Conservation (phyloP, 2,888 invertebrate genomes). For the Dasysyrphus albostriatus region DNA sequence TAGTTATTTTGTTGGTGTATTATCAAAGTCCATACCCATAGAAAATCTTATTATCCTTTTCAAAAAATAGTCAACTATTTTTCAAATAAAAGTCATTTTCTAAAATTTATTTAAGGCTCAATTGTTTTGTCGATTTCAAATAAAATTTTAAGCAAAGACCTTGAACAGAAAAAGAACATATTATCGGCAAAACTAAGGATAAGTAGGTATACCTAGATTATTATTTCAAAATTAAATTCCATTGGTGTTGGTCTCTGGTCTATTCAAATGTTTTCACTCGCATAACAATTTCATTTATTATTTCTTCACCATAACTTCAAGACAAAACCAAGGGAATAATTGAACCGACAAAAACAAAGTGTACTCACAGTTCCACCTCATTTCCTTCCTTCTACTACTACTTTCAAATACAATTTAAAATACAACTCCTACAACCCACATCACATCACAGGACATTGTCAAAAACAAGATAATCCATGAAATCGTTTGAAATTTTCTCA, state of each 20-base stretch:
- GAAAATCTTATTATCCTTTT: too few relatives aligned
- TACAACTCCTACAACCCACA: background rate
- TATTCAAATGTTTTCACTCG: background rate
- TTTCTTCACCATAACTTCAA: background rate
- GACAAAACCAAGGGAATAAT: slow-evolving; percentile 4
- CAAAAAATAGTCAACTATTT: background rate
- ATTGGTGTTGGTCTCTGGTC: background rate
- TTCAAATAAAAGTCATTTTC: background rate
- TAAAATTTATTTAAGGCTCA: background rate
- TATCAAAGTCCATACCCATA: too few relatives aligned
- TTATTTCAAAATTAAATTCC: slow-evolving; percentile 7
- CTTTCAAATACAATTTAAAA: slow-evolving; percentile 1
- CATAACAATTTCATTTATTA: slow-evolving; percentile 12
- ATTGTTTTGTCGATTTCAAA: background rate
- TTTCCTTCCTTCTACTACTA: background rate
- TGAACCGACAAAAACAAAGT: slow-evolving; percentile 7
- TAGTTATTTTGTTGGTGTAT: too few relatives aligned
- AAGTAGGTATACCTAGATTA: background rate
- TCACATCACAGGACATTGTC: slow-evolving; percentile 6
- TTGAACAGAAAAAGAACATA: background rate
- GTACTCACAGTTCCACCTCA: background rate
- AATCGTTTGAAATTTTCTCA: background rate
- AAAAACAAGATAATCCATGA: slow-evolving; percentile 13
- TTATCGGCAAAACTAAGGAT: background rate
- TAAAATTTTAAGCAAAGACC: background rate